These are phyloP conservation scores for Chrysocyon brachyurus DNA, from an alignment of 2,797 vertebrate genomes.

Conservation along the genomic window DNA sequence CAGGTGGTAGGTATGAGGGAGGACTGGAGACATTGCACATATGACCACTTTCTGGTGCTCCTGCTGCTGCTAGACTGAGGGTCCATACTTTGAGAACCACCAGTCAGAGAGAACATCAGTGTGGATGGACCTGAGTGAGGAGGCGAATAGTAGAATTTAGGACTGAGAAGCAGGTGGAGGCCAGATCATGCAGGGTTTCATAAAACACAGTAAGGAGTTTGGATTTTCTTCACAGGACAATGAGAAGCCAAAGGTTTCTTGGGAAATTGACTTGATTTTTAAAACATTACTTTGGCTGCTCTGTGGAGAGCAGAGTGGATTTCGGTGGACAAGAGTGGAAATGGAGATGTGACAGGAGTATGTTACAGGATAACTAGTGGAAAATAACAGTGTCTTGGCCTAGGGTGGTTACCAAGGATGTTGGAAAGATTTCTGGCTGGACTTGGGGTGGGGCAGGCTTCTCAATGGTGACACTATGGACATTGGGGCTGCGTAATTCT, in stretches of 20 bases:
- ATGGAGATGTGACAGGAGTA: background rate
- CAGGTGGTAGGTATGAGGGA: too few relatives aligned
- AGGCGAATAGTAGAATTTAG: background rate
- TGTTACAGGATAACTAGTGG: background rate
- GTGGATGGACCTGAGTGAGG: background rate
- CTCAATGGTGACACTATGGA: fast-evolving
- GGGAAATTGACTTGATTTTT: background rate
- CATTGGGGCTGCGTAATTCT: background rate
- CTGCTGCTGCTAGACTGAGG: background rate
- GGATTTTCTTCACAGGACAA: background rate
- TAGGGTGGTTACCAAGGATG: background rate
- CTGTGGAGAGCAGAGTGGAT: background rate
- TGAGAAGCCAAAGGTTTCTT: background rate
- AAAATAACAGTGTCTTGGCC: background rate
- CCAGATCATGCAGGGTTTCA: background rate
- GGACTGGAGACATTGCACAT: background rate
- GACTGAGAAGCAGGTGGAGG: background rate
- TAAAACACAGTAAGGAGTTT: background rate
- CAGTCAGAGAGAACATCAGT: background rate
- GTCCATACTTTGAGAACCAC: background rate
- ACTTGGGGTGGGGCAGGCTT: too few relatives aligned
- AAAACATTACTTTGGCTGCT: background rate
- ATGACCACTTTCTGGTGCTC: background rate
- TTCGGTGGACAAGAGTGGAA: background rate
- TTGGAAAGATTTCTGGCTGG: too few relatives aligned